phyloP scores from a whole-genome alignment of 1,140 invertebrate species.

The Drosophila nannoptera region DNA sequence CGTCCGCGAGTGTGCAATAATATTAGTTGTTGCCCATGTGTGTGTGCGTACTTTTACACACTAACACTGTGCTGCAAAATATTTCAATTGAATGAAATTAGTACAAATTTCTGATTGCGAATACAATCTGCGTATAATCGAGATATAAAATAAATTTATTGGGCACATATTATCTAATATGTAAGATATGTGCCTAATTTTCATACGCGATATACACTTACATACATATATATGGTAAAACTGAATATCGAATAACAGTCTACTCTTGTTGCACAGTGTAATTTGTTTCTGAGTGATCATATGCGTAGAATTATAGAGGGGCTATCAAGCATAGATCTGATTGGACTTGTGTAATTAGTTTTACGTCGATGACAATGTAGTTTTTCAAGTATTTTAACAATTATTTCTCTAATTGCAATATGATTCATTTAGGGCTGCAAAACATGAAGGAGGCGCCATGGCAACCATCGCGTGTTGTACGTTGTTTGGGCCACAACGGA shows the following conservation, averaged over 20 bases:
- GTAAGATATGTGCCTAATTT: no score
- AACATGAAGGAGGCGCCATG: slow-evolving; percentile 31
- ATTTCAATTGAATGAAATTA: neutral
- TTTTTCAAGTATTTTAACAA: slow-evolving; percentile 7
- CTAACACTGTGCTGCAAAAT: slow-evolving; percentile 14
- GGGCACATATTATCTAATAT: neutral
- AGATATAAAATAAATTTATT: no score
- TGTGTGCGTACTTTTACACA: slow-evolving; percentile 18
- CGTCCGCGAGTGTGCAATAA: neutral
- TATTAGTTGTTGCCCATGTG: slow-evolving; percentile 3
- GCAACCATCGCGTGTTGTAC: slow-evolving; percentile 55
- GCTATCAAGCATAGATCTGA: slow-evolving; percentile 19
- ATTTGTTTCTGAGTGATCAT: slow-evolving; percentile 22
- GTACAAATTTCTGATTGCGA: neutral
- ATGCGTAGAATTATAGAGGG: slow-evolving; percentile 24
- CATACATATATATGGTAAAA: no score
- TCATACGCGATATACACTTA: no score
- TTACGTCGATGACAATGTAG: slow-evolving; percentile 6
- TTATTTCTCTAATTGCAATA: neutral
- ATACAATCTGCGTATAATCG: neutral
- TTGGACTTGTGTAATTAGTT: slow-evolving; percentile 19
- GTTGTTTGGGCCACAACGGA: neutral
- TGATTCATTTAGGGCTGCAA: slow-evolving; percentile 9
- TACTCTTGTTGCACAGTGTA: slow-evolving; percentile 18
- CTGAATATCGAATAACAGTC: no score